Base-by-base conservation (phyloP, 2,113 vertebrate species). In the Boleophthalmus pectinirostris region DNA sequence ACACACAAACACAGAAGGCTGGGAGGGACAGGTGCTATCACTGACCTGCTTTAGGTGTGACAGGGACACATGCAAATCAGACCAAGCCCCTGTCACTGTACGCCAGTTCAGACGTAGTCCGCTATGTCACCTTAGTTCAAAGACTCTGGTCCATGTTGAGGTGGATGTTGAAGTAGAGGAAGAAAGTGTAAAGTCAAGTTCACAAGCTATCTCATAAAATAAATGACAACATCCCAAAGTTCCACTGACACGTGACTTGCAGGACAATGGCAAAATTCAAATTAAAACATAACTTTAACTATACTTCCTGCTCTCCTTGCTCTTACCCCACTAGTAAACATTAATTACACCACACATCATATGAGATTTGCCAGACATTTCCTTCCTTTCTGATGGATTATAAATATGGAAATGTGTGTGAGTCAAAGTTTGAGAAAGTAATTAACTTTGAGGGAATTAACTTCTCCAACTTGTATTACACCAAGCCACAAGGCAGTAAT, bases 371-470 rank as follows among this genome's bases (percentile, higher is more conserved):
- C 24, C 15, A 47, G 63, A 66, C 38, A 18, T 66, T 80, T 70
- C 1, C 47, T 54, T 53, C 20, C 64, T 49, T 72, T 77, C 54
- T 77, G 63, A 70, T 47, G 69, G 66, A 78, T 82, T 78, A 79
- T 69, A 80, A 81, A 74, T 78, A 77, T 71, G 60, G 67, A 87
- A 86, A 83, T 81, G 51, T 57, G 47, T 70, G 29, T 60, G 54
- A 65, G 51, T 73, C 69, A 87, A 85, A 81, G 77, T 85, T 81
- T 61, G 60, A 38, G 43, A 69, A 83, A 83, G 75, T 87, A 85
- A 88, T 88, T 84, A 78, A 81, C 87, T 84, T 80, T 73, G 57
- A 80, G 74, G 68, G 75, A 84, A 81, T 81, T 76, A 81, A 80
- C 69, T 84, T 79, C 72, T 76, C 47, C 4, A 74, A 76, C 33